Evolutionary conservation across 2,797 vertebrate species (phyloP).

Genomic region (Micrastur ruficollis): DNA sequence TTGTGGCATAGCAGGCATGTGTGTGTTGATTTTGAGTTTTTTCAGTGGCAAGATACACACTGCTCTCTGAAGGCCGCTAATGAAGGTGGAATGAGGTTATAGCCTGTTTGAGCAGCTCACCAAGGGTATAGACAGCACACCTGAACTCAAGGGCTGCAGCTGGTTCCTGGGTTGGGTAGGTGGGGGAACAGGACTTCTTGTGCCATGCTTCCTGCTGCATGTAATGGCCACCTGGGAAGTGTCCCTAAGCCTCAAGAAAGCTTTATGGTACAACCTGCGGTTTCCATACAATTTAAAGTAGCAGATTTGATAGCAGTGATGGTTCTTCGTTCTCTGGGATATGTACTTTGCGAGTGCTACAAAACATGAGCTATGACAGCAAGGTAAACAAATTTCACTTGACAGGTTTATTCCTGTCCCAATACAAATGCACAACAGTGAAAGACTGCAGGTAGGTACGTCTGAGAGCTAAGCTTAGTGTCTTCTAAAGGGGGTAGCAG

Average conservation of each 20-base stretch:
- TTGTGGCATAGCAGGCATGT: accelerated
- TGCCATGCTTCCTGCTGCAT: neutral
- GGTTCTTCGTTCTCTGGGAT: neutral
- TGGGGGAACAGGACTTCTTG: neutral
- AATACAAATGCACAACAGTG: neutral
- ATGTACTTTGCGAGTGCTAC: neutral
- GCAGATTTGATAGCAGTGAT: neutral
- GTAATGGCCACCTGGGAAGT: neutral
- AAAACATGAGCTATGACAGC: neutral
- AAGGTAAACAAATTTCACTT: neutral
- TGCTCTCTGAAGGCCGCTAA: neutral
- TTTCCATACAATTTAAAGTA: neutral
- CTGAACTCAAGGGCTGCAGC: neutral
- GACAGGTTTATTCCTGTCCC: neutral
- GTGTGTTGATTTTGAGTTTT: neutral
- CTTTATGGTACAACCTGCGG: neutral
- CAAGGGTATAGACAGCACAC: neutral
- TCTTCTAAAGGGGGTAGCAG: neutral
- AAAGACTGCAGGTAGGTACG: neutral
- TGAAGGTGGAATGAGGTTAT: neutral
- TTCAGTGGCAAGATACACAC: neutral
- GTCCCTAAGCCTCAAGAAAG: neutral
- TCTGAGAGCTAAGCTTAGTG: neutral
- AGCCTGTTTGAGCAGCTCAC: neutral
- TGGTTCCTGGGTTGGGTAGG: neutral